Base-by-base conservation (phyloP, 2,888 invertebrate species). In the Sinodicranocentrus sp. region DNA sequence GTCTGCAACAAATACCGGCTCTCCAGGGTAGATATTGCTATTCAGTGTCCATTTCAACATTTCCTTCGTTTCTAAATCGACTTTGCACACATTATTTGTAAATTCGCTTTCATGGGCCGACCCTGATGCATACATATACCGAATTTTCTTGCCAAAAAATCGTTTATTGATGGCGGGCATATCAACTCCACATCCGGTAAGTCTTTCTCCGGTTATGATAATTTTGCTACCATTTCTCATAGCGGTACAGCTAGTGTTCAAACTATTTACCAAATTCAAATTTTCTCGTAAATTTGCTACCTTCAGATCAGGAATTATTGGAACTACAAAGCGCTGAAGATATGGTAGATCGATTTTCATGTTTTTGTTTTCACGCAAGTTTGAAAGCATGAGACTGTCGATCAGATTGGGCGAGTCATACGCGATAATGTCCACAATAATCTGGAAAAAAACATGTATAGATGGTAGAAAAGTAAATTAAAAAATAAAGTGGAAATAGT, bases 121-220 rank as follows among this genome's bases (percentile, higher is more conserved):
- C 17, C 90, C 89, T 43, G 91, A 90, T 77, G 91, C 91, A 85
- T 92, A 92, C 43, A 89, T 89, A 87, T 70, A 84, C 19, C 91
- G 92, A 89, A 92, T 92, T 77, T 90, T 90, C 82, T 89, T 90
- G 10, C 44, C 67, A 63, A 44, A 28, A 83, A 89, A 89, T 21
- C 89, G 87, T 73, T 90, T 90, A 88, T 92, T 92, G 65, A 92
- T 90, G 6, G 90, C 90, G 1, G 92, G 92, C 77, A 92, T 89
- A 79, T 92, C 92, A 75, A 91, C 89, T 25, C 90, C 90, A 23
- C 19, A 10, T 26, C 89, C 88, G 0, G 87, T 85, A 17, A 90
- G 72, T 68, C 68, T 61, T 67, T 89, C 87, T 23, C 87, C 85
- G n/a, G 88, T 88, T 5, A 90, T 52, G 5, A 90, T 82, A 1